These are phyloP conservation scores for Vulpes ferrilata DNA, from an alignment of 2,113 vertebrate genomes.

Conservation along the genomic window DNA sequence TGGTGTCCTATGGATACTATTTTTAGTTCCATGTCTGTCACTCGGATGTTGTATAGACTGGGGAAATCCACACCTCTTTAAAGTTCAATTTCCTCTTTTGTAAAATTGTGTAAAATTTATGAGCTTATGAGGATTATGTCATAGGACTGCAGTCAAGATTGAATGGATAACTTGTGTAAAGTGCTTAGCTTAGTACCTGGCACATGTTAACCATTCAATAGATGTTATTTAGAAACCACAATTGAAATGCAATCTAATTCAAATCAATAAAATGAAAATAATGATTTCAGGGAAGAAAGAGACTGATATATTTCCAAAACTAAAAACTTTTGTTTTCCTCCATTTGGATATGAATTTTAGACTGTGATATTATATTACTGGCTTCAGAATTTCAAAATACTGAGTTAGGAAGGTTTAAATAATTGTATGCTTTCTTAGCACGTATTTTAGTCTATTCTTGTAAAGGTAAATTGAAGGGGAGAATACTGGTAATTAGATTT, in stretches of 20 bases:
- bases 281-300: background rate
- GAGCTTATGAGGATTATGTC: background rate
- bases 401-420: background rate
- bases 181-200: slow-evolving; percentile 47
- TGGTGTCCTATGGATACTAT: background rate
- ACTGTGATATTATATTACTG: background rate
- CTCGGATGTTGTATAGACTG: background rate
- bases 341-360: background rate
- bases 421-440: background rate
- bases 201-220: background rate
- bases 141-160: background rate
- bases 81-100: background rate
- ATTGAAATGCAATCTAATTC: slow-evolving; percentile 4
- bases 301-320: background rate
- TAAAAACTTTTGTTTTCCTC: background rate
- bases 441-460: background rate
- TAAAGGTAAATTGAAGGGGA: background rate
- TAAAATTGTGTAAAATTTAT: background rate
- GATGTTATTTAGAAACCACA: slow-evolving; percentile 35
- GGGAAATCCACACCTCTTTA: background rate
- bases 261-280: slow-evolving; percentile 23
- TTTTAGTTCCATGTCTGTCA: background rate
- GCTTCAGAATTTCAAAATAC: background rate
- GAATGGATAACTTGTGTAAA: background rate
- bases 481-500: background rate